phyloP scores from a whole-genome alignment of 2,797 vertebrate genomes.

The Sebastes vulpes region DNA sequence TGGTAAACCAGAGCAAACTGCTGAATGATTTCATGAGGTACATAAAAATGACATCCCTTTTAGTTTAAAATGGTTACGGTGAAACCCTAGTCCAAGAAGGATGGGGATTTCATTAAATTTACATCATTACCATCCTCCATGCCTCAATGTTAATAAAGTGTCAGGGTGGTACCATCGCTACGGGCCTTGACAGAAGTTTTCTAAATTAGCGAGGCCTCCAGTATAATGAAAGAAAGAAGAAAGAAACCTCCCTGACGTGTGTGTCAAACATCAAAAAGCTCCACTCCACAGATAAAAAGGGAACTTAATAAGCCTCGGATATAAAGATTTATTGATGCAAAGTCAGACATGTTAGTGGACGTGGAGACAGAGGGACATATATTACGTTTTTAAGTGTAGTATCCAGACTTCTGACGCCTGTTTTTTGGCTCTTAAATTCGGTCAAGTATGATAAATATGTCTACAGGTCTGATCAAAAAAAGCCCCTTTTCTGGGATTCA shows the following conservation, averaged over 20 bases:
- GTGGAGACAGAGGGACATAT: slow-evolving; percentile 51
- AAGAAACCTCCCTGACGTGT: slow-evolving; percentile 53
- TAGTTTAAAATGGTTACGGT: slow-evolving; percentile 20
- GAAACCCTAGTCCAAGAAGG: slow-evolving; percentile 16
- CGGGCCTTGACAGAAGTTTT: slow-evolving; percentile 62
- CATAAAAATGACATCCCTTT: slow-evolving; percentile 13
- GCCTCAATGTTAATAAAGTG: slow-evolving; percentile 47
- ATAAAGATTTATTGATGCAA: slow-evolving; percentile 70
- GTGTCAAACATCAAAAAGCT: slow-evolving; percentile 73
- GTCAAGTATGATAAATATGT: slow-evolving; percentile 55
- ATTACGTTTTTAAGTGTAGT: slow-evolving; percentile 60
- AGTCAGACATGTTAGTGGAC: slow-evolving; percentile 52
- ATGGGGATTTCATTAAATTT: slow-evolving; percentile 40
- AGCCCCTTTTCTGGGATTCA: slow-evolving; percentile 34
- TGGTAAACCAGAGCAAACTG: slow-evolving; percentile 27
- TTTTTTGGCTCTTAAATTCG: slow-evolving; percentile 41
- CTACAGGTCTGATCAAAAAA: slow-evolving; percentile 44
- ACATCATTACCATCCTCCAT: slow-evolving; percentile 21
- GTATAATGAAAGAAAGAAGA: slow-evolving; percentile 57
- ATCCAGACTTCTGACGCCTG: slow-evolving; percentile 55
- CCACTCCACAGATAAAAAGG: slow-evolving; percentile 45
- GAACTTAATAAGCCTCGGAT: slow-evolving; percentile 66
- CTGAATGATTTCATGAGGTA: background rate
- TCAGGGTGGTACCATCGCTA: slow-evolving; percentile 21
- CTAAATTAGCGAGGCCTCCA: slow-evolving; percentile 60